phyloP scores from a whole-genome alignment of 2,888 invertebrate species.

The Cephus runcator region DNA sequence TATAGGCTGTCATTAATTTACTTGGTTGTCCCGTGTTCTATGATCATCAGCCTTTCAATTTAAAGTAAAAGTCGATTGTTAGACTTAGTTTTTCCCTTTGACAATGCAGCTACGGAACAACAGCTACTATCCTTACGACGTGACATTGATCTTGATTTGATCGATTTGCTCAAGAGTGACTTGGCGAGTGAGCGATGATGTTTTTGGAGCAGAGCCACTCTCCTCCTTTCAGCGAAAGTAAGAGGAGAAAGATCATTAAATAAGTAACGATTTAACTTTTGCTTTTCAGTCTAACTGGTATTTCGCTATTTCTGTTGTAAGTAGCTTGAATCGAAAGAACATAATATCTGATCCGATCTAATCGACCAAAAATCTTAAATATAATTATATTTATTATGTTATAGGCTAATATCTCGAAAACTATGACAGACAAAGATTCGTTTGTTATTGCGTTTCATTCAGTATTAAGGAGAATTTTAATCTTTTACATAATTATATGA shows the following conservation, averaged over 20 bases:
- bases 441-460: too few species aligned
- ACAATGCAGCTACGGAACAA: background rate
- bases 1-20: background rate
- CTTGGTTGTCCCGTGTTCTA: background rate
- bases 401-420: background rate
- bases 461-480: too few species aligned
- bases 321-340: background rate
- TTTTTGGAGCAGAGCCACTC: slow-evolving; percentile 1
- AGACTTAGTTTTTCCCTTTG: background rate
- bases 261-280: slow-evolving; percentile 50
- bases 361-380: too few species aligned
- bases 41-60: background rate
- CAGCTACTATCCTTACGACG: background rate
- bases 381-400: background rate
- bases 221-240: slow-evolving; percentile 47
- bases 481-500: too few species aligned
- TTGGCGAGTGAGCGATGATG: background rate
- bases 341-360: too few species aligned
- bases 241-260: slow-evolving; percentile 46
- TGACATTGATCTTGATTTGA: slow-evolving; percentile 1
- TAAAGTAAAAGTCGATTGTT: background rate
- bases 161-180: background rate
- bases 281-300: slow-evolving; percentile 48
- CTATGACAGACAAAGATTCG: too few species aligned
- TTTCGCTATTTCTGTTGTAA: slow-evolving; percentile 6